These are phyloP conservation scores for Apamea sordens DNA, from an alignment of 2,888 invertebrate genomes.

Conservation along the genomic window DNA sequence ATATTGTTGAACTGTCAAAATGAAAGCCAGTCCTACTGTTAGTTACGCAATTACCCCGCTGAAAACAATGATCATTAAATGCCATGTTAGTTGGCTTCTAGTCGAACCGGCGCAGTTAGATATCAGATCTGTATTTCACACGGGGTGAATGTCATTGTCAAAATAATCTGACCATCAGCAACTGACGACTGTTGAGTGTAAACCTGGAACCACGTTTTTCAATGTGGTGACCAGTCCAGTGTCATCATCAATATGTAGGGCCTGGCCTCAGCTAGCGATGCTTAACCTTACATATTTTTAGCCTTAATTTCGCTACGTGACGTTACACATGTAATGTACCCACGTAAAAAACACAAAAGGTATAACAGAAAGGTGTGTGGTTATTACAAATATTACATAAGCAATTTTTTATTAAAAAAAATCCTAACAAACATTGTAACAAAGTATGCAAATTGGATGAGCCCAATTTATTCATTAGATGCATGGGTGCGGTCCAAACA, in stretches of 20 bases:
- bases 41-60: too few relatives aligned
- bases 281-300: background rate
- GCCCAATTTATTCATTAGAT: conserved; percentile 75
- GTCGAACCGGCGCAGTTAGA: background rate
- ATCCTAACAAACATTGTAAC: conserved; percentile 59
- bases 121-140: background rate
- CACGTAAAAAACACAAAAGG: background rate
- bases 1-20: too few relatives aligned
- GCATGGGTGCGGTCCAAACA: conserved; percentile 62
- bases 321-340: background rate
- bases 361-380: background rate
- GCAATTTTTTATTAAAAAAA: conserved; percentile 9
- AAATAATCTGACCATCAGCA: background rate
- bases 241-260: background rate
- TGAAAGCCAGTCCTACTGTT: too few relatives aligned
- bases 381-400: background rate
- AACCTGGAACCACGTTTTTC: background rate
- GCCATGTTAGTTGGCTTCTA: background rate
- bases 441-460: conserved; percentile 64
- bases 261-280: background rate
- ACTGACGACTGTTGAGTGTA: background rate
- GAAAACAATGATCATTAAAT: background rate
- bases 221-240: background rate
- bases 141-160: background rate
- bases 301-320: background rate